A percentile compares a stretch with the other conserved stretches of the same genome.
Conservation (phyloP, 1,140 invertebrate genomes). For the Drosophila teissieri region DNA sequence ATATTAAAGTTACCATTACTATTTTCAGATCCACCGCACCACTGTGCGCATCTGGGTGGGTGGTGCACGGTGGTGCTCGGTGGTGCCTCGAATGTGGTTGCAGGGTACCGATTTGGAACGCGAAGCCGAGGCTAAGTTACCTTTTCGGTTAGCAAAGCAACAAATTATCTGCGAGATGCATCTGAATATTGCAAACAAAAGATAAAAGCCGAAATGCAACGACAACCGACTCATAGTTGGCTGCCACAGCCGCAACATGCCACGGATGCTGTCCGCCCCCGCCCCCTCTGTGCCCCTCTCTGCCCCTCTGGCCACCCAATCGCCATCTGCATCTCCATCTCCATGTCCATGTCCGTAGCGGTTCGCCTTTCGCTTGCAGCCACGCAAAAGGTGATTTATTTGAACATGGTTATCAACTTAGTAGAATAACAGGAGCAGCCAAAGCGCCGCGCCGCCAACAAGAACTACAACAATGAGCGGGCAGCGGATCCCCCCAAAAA, state of each 20-base stretch:
- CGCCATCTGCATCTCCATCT: conserved; percentile 43
- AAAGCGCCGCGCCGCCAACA: conserved; percentile 70
- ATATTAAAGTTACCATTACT: background rate
- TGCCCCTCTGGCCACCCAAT: conserved; percentile 17
- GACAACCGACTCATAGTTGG: conserved; percentile 71
- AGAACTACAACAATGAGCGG: conserved; percentile 25
- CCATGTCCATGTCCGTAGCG: conserved; percentile 45
- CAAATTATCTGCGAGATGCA: conserved; percentile 81
- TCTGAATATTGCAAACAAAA: conserved; percentile 84
- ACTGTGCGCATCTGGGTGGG: conserved; percentile 43
- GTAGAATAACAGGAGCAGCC: conserved; percentile 82
- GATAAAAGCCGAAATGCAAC: conserved; percentile 80
- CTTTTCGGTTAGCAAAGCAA: conserved; percentile 66
- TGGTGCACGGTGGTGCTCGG: conserved; percentile 31
- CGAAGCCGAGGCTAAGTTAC: conserved; percentile 52
- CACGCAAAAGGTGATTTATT: conserved; percentile 84
- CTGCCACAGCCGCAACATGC: conserved; percentile 52
- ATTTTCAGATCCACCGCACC: background rate
- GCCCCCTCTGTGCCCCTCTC: background rate
- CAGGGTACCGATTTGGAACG: conserved; percentile 37
- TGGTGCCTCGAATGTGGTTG: conserved; percentile 27
- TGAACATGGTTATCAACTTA: conserved; percentile 85
- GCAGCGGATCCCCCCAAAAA: conserved; percentile 50
- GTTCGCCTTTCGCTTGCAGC: conserved; percentile 80
- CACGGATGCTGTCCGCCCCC: conserved; percentile 44